Evolutionary conservation across 2,888 invertebrate genomes (phyloP).

Genomic region (Schizaphis graminum): DNA sequence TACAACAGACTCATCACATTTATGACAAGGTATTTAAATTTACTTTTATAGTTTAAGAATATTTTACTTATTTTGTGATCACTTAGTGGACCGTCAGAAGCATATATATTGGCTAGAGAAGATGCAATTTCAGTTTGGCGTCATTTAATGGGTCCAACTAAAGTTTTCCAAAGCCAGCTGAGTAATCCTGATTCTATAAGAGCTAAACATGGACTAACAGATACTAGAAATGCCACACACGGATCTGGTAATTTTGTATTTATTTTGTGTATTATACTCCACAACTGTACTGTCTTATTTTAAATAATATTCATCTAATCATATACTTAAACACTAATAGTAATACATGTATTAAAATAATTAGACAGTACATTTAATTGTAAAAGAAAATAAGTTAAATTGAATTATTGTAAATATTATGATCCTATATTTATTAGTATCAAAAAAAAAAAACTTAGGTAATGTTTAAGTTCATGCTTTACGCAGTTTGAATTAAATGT

Average conservation of each 20-base stretch:
- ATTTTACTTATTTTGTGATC: neutral
- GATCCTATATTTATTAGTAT: neutral
- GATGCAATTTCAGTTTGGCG: constrained; percentile 88
- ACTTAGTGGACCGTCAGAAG: constrained; percentile 84
- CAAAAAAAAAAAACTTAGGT: neutral
- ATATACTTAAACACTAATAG: neutral
- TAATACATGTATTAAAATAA: neutral
- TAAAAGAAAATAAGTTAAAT: neutral
- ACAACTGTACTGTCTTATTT: neutral
- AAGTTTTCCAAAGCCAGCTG: constrained; percentile 85
- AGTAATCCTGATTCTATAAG: constrained; percentile 84
- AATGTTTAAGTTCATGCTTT: neutral
- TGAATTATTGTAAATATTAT: neutral
- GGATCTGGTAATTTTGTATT: constrained; percentile 80
- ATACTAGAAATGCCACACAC: constrained; percentile 94
- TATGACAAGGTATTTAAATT: constrained; percentile 79
- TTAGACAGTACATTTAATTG: neutral
- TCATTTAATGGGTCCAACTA: constrained; percentile 89
- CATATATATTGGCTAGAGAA: constrained; percentile 82
- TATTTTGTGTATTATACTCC: neutral
- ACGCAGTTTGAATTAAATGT: neutral
- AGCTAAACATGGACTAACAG: constrained; percentile 89
- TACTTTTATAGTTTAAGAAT: neutral
- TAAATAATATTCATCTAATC: neutral
- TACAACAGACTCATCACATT: constrained; percentile 85